Base-by-base conservation (phyloP, 2,113 vertebrate species). In the Rhabdomys dilectus region DNA sequence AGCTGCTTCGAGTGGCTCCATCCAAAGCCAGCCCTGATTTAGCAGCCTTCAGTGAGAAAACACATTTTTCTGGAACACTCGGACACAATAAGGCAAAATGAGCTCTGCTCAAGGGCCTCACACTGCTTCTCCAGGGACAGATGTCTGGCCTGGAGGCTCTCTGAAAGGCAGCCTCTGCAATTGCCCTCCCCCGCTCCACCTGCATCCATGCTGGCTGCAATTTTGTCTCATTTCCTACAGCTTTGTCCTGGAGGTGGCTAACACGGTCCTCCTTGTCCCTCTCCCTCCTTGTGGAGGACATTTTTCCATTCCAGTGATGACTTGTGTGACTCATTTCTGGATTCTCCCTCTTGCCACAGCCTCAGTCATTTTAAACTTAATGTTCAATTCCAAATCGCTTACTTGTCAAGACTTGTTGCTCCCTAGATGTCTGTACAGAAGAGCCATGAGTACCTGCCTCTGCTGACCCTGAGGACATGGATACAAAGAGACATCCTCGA, bases 151-250 rank as follows among this genome's bases (percentile, higher is more conserved):
- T 48, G 66, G 39, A 13, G 89, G 70, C 51, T 22, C 75, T 2
- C 39, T 12, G 53, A 85, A 89, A 88, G 64, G 85, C 85, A 26
- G 31, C 48, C n/a, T 76, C 85, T 12, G 1, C 21, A 1, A 0
- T 29, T 11, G 19, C n/a, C 21, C 19, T 3, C 21, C 88, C 73
- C 34, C 45, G 36, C 66, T 86, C 66, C 62, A 4, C 53, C 45
- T 13, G 68, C 11, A 42, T 21, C 51, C 45, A 9, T 0, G 0
- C 45, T n/a, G n/a, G 34, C 87, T 87, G 16, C 21, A 80, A 96
- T 93, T 90, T 73, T 6, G 80, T 78, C 95, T 96, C 92, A 94
- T 97, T 96, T 95, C 56, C 84, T 81, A 45, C 76, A 86, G 94
- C 80, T 66, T 90, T 72, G 34, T 85, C 58, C 48, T 34, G 3